Percentiles rank a stretch among this genome's conserved stretches.
Evolutionary conservation across 2,113 vertebrate species (phyloP).

Genomic region (Lanius ludovicianus): DNA sequence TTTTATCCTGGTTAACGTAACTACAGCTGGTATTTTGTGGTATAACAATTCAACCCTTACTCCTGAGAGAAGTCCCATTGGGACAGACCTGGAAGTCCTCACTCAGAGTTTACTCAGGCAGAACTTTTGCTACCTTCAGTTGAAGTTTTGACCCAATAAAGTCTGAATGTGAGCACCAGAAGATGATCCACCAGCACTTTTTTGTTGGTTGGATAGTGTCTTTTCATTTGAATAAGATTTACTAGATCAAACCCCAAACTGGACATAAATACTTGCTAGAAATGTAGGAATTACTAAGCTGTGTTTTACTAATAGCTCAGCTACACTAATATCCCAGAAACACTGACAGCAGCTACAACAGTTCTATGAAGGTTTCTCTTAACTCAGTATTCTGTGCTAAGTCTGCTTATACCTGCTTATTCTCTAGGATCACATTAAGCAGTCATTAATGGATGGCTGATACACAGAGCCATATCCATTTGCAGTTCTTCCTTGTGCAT

Average conservation of each 20-base stretch:
- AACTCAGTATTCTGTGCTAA: not conserved
- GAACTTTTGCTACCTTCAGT: not conserved
- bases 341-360: not conserved
- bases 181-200: not conserved
- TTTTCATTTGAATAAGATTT: not conserved
- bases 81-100: constrained; percentile 46
- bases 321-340: not conserved
- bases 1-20: constrained; percentile 62
- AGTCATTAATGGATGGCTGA: not conserved
- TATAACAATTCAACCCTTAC: constrained; percentile 47
- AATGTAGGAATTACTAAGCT: not conserved
- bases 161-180: not conserved
- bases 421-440: not conserved
- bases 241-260: not conserved
- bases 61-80: constrained; percentile 20
- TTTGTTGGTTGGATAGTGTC: not conserved
- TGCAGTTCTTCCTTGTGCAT: not conserved
- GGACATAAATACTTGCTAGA: not conserved
- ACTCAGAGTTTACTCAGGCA: not conserved
- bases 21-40: constrained; percentile 64
- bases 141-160: not conserved
- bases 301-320: not conserved
- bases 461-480: not conserved
- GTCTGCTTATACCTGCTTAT: not conserved
- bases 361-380: not conserved